Evolutionary conservation across 2,113 vertebrate species (phyloP).

Genomic region (Ceratotherium simum): DNA sequence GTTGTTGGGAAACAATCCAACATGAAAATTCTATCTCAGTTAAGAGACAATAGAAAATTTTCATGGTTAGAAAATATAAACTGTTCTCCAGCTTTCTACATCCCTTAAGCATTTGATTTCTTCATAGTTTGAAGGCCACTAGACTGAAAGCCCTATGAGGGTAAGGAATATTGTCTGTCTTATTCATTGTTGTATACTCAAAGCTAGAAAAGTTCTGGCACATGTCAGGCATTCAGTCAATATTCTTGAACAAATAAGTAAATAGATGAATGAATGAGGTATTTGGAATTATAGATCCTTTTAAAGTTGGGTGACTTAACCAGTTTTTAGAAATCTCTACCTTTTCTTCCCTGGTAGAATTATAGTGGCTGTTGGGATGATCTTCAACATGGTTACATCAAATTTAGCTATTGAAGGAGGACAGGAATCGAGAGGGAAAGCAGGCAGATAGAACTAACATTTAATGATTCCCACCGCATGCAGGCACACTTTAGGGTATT

Average conservation of each 20-base stretch:
- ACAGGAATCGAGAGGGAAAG: not conserved
- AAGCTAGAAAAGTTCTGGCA: not conserved
- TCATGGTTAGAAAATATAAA: conserved; percentile 37
- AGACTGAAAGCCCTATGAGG: not conserved
- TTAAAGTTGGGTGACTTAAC: conserved; percentile 26
- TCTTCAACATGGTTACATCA: not conserved
- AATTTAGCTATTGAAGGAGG: not conserved
- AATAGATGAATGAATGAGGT: not conserved
- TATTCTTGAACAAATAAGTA: conserved; percentile 23
- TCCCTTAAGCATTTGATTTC: not conserved
- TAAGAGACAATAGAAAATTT: conserved; percentile 35
- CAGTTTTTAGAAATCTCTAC: not conserved
- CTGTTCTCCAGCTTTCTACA: not conserved
- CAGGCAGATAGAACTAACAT: not conserved
- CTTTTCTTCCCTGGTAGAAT: not conserved
- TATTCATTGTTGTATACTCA: not conserved
- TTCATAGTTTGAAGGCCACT: not conserved
- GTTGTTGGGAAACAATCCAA: not conserved
- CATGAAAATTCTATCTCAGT: not conserved
- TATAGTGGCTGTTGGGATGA: not conserved
- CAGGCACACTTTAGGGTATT: not conserved
- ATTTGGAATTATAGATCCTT: not conserved
- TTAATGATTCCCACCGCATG: not conserved
- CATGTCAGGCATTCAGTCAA: not conserved
- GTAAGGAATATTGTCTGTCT: not conserved